Percentiles rank a stretch among this genome's conserved stretches.
Evolutionary conservation across 2,888 invertebrate species (phyloP).

Genomic region (Lasioglossum oenotherae): DNA sequence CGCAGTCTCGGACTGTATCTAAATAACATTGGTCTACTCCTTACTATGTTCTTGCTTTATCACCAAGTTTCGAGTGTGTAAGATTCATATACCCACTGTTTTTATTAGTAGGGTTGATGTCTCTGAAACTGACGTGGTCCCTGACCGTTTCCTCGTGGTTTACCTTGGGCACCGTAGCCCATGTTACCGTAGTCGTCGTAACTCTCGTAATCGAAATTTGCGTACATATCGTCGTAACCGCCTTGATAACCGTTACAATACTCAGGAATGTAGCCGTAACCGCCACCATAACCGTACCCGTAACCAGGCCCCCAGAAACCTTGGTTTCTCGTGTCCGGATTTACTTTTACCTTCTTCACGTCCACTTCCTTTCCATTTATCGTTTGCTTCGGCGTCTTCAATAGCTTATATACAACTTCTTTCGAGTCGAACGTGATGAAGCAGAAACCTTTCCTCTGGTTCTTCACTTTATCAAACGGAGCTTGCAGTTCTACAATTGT

Average conservation of each 20-base stretch:
- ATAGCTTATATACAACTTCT: constrained; percentile 86
- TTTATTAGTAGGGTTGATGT: constrained; percentile 83
- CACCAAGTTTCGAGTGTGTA: constrained; percentile 68
- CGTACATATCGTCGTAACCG: constrained; percentile 83
- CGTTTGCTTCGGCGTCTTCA: constrained; percentile 86
- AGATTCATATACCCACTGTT: constrained; percentile 56
- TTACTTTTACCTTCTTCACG: constrained; percentile 86
- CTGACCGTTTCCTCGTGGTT: constrained; percentile 82
- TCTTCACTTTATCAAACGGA: constrained; percentile 88
- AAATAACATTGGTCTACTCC: constrained; percentile 66
- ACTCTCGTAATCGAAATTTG: constrained; percentile 83
- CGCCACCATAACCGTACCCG: constrained; percentile 80
- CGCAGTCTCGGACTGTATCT: constrained; percentile 64
- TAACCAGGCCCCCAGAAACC: constrained; percentile 82
- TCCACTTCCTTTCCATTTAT: constrained; percentile 87
- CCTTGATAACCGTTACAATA: constrained; percentile 81
- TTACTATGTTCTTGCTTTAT: constrained; percentile 73
- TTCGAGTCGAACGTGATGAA: constrained; percentile 89
- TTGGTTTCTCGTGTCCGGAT: constrained; percentile 84
- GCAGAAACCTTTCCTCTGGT: constrained; percentile 88
- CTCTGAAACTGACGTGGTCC: constrained; percentile 84
- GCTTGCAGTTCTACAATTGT: constrained; percentile 87
- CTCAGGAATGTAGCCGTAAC: constrained; percentile 82
- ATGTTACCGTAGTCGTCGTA: constrained; percentile 82
- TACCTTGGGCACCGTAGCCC: constrained; percentile 79